Percentiles rank a stretch among this genome's conserved stretches.
phyloP scores from a whole-genome alignment of 1,140 invertebrate species.

The Homalodisca vitripennis region DNA sequence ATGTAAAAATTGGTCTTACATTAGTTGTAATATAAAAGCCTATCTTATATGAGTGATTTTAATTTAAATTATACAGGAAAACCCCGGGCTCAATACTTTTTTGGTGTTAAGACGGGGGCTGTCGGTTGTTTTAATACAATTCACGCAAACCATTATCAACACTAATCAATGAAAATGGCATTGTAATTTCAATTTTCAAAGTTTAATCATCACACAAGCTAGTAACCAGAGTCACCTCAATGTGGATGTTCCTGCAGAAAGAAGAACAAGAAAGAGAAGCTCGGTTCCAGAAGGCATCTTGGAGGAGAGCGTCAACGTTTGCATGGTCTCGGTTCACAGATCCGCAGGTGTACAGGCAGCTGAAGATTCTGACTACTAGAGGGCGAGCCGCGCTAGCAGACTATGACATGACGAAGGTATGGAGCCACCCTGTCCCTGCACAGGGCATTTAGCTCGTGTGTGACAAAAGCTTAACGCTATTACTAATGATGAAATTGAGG shows the following conservation, averaged over 20 bases:
- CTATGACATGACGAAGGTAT: conserved; percentile 72
- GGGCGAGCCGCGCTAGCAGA: conserved; percentile 71
- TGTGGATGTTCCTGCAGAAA: conserved; percentile 47
- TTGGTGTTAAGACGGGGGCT: background rate
- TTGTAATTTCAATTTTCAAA: background rate
- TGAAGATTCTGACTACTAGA: conserved; percentile 66
- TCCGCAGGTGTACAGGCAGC: conserved; percentile 62
- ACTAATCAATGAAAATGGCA: background rate
- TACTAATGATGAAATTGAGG: too few species aligned
- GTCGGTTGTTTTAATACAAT: background rate
- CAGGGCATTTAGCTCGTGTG: too few species aligned
- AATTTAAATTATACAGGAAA: too few species aligned
- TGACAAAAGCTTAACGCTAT: too few species aligned
- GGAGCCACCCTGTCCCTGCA: too few species aligned
- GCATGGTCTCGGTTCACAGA: conserved; percentile 67
- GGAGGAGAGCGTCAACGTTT: conserved; percentile 66
- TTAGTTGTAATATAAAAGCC: too few species aligned
- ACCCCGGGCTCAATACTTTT: too few species aligned
- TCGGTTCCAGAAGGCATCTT: conserved; percentile 72
- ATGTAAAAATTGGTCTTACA: too few species aligned
- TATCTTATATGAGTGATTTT: too few species aligned
- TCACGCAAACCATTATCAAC: background rate
- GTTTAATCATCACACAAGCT: background rate
- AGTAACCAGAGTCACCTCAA: background rate
- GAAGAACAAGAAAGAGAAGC: conserved; percentile 66